Evolutionary conservation across 2,888 invertebrate genomes (phyloP).

Genomic region (Oxyscelio sp.): DNA sequence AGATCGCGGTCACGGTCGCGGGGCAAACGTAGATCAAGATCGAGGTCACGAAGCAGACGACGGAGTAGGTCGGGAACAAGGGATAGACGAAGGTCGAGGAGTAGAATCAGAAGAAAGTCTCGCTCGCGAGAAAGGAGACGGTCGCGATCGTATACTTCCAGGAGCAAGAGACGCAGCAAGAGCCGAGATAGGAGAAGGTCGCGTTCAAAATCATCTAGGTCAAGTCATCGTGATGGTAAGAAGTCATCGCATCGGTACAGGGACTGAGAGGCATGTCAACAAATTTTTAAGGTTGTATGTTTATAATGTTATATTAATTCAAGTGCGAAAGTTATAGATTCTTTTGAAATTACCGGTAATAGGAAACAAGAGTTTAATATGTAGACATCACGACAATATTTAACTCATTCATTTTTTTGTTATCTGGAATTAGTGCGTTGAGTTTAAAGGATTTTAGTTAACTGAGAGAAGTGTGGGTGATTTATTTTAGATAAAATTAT

Average conservation of each 20-base stretch:
- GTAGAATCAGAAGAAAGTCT: constrained; percentile 54
- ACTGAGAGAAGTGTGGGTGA: too few species aligned
- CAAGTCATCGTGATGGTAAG: constrained; percentile 87
- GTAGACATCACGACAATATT: too few species aligned
- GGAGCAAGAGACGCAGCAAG: constrained; percentile 79
- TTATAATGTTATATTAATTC: constrained; percentile 43
- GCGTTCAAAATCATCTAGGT: constrained; percentile 82
- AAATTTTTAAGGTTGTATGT: constrained; percentile 80
- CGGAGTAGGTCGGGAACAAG: constrained; percentile 79
- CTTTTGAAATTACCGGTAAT: too few species aligned
- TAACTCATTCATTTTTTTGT: too few species aligned
- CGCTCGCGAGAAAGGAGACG: constrained; percentile 79
- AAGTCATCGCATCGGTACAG: constrained; percentile 87
- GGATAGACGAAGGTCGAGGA: constrained; percentile 77
- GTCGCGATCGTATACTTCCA: constrained; percentile 83
- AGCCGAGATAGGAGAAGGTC: constrained; percentile 82
- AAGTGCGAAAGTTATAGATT: too few species aligned
- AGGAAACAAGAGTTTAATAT: too few species aligned
- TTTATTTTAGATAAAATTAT: too few species aligned
- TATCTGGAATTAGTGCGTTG: too few species aligned
- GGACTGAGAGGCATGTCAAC: constrained; percentile 81
- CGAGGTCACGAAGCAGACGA: constrained; percentile 78
- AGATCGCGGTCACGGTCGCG: constrained; percentile 83
- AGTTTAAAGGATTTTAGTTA: too few species aligned
- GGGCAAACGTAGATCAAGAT: constrained; percentile 81